phyloP scores from a whole-genome alignment of 2,797 vertebrate species.

The Neomorphus geoffroyi region DNA sequence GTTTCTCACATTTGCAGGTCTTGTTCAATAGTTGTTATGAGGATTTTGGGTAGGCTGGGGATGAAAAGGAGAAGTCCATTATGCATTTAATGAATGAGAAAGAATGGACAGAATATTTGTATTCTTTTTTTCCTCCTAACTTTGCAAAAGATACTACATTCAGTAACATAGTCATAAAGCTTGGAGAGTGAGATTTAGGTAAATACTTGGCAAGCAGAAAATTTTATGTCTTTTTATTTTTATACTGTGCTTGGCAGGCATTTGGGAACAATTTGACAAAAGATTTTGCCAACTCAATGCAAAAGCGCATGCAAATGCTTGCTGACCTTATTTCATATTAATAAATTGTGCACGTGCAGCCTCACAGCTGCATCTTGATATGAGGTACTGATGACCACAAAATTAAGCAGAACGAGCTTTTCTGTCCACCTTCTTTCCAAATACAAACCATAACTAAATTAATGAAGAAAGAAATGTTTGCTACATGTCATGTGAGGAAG shows the following conservation, averaged over 20 bases:
- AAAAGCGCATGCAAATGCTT: background rate
- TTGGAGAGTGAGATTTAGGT: background rate
- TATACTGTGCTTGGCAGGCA: background rate
- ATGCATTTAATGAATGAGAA: background rate
- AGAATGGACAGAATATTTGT: background rate
- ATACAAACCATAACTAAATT: background rate
- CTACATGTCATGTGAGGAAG: background rate
- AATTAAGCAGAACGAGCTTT: background rate
- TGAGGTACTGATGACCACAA: background rate
- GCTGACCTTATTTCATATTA: background rate
- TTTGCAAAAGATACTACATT: background rate
- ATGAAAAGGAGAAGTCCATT: background rate
- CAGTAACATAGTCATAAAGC: background rate
- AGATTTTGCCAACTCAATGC: background rate
- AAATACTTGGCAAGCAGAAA: background rate
- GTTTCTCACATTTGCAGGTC: background rate
- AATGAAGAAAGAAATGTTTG: background rate
- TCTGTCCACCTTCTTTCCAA: background rate
- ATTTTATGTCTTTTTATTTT: rapidly evolving
- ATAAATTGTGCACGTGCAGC: background rate
- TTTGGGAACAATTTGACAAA: background rate
- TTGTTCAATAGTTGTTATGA: background rate
- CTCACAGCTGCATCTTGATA: background rate
- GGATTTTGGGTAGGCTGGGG: background rate
- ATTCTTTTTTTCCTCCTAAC: background rate